These are phyloP conservation scores for Arrhopalites spinosus DNA, from an alignment of 2,888 invertebrate genomes.

Conservation along the genomic window DNA sequence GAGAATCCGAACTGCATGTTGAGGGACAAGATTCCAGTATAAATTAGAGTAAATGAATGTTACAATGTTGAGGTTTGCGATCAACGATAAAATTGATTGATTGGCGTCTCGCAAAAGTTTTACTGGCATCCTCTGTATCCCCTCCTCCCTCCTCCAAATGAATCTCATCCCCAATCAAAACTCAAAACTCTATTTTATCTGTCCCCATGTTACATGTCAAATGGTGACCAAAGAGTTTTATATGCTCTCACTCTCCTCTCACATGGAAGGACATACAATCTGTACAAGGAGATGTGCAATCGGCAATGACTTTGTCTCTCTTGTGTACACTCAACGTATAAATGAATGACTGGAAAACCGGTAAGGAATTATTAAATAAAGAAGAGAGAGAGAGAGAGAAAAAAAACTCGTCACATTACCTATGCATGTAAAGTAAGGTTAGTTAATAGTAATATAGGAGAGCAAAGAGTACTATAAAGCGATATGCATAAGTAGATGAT, in stretches of 20 bases:
- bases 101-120: constrained; percentile 15
- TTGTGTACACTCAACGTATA: not conserved
- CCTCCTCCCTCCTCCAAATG: not conserved
- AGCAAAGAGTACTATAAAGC: no score
- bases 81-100: constrained; percentile 33
- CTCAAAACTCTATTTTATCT: no score
- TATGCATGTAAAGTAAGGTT: constrained; percentile 20
- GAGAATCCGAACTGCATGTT: no score
- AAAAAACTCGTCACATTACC: constrained; percentile 23
- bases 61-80: not conserved
- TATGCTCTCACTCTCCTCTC: no score
- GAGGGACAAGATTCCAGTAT: constrained; percentile 17
- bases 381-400: constrained; percentile 1
- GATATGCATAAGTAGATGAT: no score
- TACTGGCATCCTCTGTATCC: not conserved
- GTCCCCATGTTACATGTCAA: not conserved
- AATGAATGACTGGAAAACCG: constrained; percentile 19
- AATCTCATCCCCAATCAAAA: no score
- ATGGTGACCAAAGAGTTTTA: not conserved
- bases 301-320: no score
- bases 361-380: constrained; percentile 9
- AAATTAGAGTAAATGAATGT: constrained; percentile 12
- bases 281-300: no score
- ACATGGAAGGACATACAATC: no score
- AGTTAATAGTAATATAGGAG: not conserved